Evolutionary conservation across 2,113 vertebrate species (phyloP).

Genomic region (Elachura formosa): DNA sequence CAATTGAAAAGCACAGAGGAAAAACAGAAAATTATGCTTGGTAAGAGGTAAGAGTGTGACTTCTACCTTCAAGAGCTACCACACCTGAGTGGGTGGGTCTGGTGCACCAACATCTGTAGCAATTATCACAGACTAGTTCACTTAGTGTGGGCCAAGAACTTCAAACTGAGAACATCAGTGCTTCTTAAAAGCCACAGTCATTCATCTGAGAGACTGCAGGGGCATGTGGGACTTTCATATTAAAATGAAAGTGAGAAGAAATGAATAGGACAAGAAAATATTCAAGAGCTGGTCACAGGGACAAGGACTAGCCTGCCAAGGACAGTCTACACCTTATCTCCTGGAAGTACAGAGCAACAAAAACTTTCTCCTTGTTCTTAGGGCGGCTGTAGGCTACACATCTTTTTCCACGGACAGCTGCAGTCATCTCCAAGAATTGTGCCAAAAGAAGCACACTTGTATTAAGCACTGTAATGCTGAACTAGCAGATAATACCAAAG

Average conservation of each 20-base stretch:
- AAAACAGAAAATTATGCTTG: background rate
- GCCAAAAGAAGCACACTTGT: background rate
- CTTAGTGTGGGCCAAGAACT: background rate
- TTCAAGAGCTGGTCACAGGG: background rate
- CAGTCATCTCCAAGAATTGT: fast-evolving
- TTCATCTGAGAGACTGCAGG: background rate
- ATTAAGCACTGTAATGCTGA: background rate
- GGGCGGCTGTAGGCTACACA: background rate
- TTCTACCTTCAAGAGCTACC: background rate
- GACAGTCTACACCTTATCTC: background rate
- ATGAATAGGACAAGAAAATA: background rate
- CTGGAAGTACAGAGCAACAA: background rate
- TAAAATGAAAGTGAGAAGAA: background rate
- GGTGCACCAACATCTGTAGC: background rate
- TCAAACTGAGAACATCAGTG: background rate
- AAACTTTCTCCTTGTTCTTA: background rate
- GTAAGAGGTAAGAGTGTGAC: background rate
- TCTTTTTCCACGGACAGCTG: background rate
- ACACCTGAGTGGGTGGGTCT: background rate
- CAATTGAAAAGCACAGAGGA: background rate
- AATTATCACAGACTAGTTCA: background rate
- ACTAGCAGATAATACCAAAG: background rate
- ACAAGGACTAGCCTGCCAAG: too few species aligned
- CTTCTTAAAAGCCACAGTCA: background rate
- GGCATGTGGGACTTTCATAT: background rate